A percentile compares a stretch with the other conserved stretches of the same genome.
phyloP scores from a whole-genome alignment of 1,140 invertebrate species.

The Ceratosolen solmsi region DNA sequence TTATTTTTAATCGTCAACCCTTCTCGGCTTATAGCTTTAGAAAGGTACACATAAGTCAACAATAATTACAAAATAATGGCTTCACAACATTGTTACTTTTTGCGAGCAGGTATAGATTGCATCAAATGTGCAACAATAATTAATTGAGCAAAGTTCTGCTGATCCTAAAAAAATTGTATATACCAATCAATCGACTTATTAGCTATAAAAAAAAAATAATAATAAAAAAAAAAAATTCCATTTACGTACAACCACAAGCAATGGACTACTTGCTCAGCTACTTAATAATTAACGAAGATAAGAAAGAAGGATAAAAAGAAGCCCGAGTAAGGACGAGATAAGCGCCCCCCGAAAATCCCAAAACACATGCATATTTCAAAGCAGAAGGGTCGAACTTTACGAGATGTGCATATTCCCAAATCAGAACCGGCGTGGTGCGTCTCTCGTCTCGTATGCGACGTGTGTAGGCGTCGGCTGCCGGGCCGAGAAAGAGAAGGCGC shows the following conservation, averaged over 20 bases:
- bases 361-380: conserved; percentile 29
- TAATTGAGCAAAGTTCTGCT: too few species aligned
- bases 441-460: neutral
- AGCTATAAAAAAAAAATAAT: neutral
- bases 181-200: neutral
- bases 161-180: too few species aligned
- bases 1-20: too few species aligned
- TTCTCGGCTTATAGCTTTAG: too few species aligned
- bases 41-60: too few species aligned
- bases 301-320: neutral
- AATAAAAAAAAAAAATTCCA: neutral
- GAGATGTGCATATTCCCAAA: conserved; percentile 24
- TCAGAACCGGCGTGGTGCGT: conserved; percentile 11
- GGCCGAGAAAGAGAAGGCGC: conserved; percentile 2
- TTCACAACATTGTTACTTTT: too few species aligned
- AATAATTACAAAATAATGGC: neutral
- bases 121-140: neutral
- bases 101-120: neutral
- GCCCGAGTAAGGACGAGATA: neutral
- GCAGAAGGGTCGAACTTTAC: conserved; percentile 13
- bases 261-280: neutral
- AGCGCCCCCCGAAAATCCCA: neutral
- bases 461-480: conserved; percentile 49
- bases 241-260: neutral
- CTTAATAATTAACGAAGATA: neutral